Base-by-base conservation (phyloP, 2,113 vertebrate species). In the Passer domesticus region DNA sequence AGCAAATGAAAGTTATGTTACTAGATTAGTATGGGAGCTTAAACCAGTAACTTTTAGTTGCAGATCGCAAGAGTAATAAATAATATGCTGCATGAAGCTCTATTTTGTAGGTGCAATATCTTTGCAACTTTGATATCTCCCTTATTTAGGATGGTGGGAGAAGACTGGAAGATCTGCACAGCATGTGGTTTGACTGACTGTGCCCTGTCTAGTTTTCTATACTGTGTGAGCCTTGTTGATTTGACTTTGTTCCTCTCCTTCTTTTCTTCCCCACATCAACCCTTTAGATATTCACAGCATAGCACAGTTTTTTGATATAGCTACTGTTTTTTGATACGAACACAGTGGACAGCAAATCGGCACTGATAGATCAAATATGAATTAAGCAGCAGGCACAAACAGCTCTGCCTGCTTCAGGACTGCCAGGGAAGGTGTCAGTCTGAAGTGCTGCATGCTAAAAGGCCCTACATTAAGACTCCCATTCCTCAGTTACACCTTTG, bases 401-500 rank as follows among this genome's bases (percentile, higher is more conserved):
- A 59, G 17, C 33, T 64, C 20, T 82, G 43, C 31, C 39, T 80
- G 68, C 30, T 55, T 37, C 44, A 55, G 55, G 41, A 23, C 33
- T 69, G 56, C n/a, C 27, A 67, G 37, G 53, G 43, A 76, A 83
- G 15, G 3, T 33, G 11, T 30, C 81, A 49, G 11, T 56, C 52
- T 44, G 22, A 62, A 58, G 66, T 10, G 30, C 28, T 3, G 1
- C 64, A 10, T 68, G 63, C 23, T 49, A n/a, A n/a, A 72, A 72
- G 7, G 3, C 25, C 17, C 39, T 43, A 0, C 5, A 1, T 73
- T 46, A 68, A 53, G 35, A 68, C 1, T 4, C 11, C 11, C 3
- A 6, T 75, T 68, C 21, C 33, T 64, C 3, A 6, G 15, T 50
- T 76, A 44, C 39, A 55, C 13, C 5, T 73, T 66, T 60, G 44